Conservation (phyloP, 2,888 invertebrate species). For the Leptura quadrifasciata region DNA sequence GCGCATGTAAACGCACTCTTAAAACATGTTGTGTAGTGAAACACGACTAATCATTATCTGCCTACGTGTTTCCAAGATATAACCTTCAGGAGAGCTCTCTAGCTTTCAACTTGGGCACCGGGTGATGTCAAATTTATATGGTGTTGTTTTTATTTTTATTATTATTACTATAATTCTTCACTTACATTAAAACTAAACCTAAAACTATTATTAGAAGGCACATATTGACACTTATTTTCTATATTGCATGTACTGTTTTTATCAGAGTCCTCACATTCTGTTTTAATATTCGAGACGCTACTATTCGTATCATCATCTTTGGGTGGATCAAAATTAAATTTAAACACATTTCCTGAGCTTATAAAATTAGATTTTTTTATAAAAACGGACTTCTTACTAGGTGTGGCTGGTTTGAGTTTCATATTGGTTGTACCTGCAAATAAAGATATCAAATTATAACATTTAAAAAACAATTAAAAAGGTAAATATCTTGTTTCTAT, state of each 20-base stretch:
- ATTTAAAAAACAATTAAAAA: too few relatives aligned
- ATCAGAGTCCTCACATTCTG: constrained; percentile 24
- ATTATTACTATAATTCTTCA: constrained; percentile 25
- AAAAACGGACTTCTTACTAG: constrained; percentile 80
- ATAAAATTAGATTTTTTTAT: constrained; percentile 80
- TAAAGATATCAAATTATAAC: constrained; percentile 36
- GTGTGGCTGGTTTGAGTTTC: constrained; percentile 76
- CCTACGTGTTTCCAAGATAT: too few relatives aligned
- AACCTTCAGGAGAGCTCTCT: too few relatives aligned
- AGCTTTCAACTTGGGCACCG: too few relatives aligned
- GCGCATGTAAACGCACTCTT: too few relatives aligned
- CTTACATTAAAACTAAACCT: constrained; percentile 79
- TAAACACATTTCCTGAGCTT: constrained; percentile 75
- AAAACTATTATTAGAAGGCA: constrained; percentile 76
- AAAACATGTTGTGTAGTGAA: too few relatives aligned
- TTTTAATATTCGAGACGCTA: constrained; percentile 41
- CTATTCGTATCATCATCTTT: constrained; percentile 42
- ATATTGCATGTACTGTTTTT: constrained; percentile 28
- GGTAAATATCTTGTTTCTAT: too few relatives aligned
- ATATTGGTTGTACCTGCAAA: constrained; percentile 78
- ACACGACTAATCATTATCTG: too few relatives aligned
- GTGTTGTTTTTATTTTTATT: too few relatives aligned
- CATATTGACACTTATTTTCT: constrained; percentile 66
- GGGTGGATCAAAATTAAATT: constrained; percentile 74
- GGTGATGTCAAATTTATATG: too few relatives aligned